Evolutionary conservation across 2,113 vertebrate genomes (phyloP).

Genomic region (Hassar affinis): DNA sequence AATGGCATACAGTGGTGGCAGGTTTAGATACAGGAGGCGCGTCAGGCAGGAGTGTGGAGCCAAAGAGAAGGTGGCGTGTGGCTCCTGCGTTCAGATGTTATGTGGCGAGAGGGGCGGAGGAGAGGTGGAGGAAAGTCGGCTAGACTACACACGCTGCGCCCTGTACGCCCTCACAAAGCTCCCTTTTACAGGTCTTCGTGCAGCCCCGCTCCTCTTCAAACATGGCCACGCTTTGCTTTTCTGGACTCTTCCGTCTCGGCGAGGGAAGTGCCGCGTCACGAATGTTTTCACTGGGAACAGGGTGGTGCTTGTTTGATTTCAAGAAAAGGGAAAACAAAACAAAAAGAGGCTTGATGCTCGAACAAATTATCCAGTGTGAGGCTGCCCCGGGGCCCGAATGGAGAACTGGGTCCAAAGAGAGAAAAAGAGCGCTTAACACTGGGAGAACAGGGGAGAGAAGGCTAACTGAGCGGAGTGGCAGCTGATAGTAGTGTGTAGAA

Average conservation of each 20-base stretch:
- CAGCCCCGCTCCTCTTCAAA: constrained; percentile 53
- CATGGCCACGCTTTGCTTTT: constrained; percentile 35
- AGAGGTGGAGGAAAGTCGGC: constrained; percentile 13
- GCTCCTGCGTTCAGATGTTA: constrained; percentile 29
- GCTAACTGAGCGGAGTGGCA: neutral
- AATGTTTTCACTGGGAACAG: constrained; percentile 78
- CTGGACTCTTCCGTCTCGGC: constrained; percentile 64
- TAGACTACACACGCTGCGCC: constrained; percentile 11
- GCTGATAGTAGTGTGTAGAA: neutral
- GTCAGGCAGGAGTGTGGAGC: neutral
- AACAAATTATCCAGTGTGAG: constrained; percentile 73
- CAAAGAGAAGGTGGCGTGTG: neutral
- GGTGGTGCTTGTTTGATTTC: constrained; percentile 72
- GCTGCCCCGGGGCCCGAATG: constrained; percentile 33
- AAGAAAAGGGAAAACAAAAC: constrained; percentile 56
- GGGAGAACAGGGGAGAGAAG: neutral
- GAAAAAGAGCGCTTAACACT: constrained; percentile 13
- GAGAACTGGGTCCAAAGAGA: constrained; percentile 27
- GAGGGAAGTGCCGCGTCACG: constrained; percentile 59
- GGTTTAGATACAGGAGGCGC: neutral
- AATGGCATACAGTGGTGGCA: neutral
- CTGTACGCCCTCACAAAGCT: constrained; percentile 69
- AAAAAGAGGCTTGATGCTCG: constrained; percentile 65
- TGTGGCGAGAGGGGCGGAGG: constrained; percentile 33
- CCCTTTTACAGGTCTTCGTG: constrained; percentile 69